A percentile compares a stretch with the other conserved stretches of the same genome.
phyloP scores from a whole-genome alignment of 2,888 invertebrate genomes.

The Pseudococcus jackbeardsleyi region DNA sequence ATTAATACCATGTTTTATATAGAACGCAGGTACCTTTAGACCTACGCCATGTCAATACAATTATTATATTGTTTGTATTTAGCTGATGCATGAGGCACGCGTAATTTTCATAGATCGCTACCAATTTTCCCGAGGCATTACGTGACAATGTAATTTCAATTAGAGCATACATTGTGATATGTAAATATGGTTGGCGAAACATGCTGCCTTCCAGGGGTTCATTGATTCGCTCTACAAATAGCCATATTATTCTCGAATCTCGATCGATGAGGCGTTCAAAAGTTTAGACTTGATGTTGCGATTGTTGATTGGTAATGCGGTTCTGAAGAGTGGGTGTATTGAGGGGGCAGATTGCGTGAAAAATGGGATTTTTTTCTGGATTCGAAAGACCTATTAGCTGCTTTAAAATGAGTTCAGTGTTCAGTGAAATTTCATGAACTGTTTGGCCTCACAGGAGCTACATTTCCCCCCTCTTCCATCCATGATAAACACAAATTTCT shows the following conservation, averaged over 20 bases:
- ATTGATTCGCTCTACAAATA: neutral
- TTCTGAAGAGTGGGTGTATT: no score
- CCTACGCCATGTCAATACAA: slow-evolving; percentile 8
- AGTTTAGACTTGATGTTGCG: neutral
- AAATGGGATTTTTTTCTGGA: no score
- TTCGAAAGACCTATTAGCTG: no score
- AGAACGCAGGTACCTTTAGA: neutral
- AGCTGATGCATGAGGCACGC: slow-evolving; percentile 25
- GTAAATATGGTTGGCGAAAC: slow-evolving; percentile 37
- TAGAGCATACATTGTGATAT: slow-evolving; percentile 20
- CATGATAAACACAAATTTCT: no score
- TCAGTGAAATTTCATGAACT: no score
- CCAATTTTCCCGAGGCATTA: slow-evolving; percentile 26
- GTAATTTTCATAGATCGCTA: slow-evolving; percentile 28
- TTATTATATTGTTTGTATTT: slow-evolving; percentile 22
- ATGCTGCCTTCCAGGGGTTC: slow-evolving; percentile 25
- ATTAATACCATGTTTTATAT: neutral
- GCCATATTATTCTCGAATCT: neutral
- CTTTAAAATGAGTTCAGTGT: no score
- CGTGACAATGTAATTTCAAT: slow-evolving; percentile 44
- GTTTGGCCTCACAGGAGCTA: no score
- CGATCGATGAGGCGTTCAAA: neutral
- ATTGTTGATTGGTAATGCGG: neutral
- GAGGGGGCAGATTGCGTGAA: no score
- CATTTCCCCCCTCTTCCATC: no score